These are phyloP conservation scores for Noctuana brunneofusca DNA, from an alignment of 2,888 invertebrate species.

Conservation along the genomic window DNA sequence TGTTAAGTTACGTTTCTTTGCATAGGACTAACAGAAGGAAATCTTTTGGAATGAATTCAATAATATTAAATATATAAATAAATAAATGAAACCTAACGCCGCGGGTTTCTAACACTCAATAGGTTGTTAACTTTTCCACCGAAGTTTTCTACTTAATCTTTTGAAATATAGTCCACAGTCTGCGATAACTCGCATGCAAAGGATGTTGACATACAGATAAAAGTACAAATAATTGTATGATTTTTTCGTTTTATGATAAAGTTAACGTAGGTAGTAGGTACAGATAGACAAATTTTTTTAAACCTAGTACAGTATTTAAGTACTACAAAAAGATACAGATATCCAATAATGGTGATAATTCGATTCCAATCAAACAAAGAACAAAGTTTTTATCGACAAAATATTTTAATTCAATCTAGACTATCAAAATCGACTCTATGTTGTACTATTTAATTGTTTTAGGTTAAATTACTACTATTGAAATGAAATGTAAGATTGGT, in stretches of 20 bases:
- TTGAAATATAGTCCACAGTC: conserved; percentile 7
- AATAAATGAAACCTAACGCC: neutral
- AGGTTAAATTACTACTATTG: too few relatives aligned
- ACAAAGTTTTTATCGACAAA: too few relatives aligned
- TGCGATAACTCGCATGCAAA: conserved; percentile 14
- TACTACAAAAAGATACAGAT: too few relatives aligned
- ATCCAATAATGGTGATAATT: too few relatives aligned
- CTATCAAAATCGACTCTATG: too few relatives aligned
- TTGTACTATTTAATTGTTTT: too few relatives aligned
- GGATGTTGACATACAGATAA: conserved; percentile 30
- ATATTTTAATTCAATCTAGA: too few relatives aligned
- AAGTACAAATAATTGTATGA: conserved; percentile 12
- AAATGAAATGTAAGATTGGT: too few relatives aligned
- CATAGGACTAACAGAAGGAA: too few relatives aligned
- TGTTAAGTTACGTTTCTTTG: too few relatives aligned
- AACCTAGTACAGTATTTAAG: neutral
- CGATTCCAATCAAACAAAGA: too few relatives aligned
- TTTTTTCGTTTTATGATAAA: conserved; percentile 10
- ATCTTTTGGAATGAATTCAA: too few relatives aligned
- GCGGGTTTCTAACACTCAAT: neutral
- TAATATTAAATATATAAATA: neutral
- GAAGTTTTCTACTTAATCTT: conserved; percentile 9
- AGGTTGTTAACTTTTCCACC: neutral
- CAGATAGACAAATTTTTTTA: neutral
- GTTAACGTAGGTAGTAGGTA: conserved; percentile 1